phyloP scores from a whole-genome alignment of 2,113 vertebrate genomes.

The Furnarius figulus region DNA sequence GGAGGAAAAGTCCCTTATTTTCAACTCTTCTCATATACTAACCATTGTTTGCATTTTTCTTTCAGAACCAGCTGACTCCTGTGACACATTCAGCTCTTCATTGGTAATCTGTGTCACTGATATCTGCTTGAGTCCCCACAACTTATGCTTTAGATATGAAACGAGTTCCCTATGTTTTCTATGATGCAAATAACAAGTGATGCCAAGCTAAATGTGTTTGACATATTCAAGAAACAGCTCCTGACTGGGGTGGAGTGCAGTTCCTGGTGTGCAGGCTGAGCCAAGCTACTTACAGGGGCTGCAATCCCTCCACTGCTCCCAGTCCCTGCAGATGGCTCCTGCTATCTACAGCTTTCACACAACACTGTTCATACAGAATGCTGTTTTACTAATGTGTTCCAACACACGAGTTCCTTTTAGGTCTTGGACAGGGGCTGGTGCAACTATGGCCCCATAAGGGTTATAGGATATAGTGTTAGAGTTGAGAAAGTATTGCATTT shows the following conservation, averaged over 20 bases:
- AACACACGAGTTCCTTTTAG: neutral
- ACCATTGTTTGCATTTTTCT: neutral
- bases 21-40: neutral
- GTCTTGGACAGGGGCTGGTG: neutral
- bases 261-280: neutral
- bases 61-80: neutral
- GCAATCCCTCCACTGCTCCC: neutral
- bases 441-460: neutral
- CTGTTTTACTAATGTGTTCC: neutral
- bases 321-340: neutral
- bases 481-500: neutral
- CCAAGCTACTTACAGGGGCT: accelerated
- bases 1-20: neutral
- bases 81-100: neutral
- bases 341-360: neutral
- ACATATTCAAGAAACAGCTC: neutral
- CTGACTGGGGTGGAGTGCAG: neutral
- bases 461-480: neutral
- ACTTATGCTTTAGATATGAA: neutral
- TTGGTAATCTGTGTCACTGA: accelerated
- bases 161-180: neutral
- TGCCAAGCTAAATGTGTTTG: neutral
- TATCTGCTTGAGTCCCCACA: neutral
- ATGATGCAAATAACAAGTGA: neutral
- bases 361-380: neutral